Base-by-base conservation (phyloP, 2,113 vertebrate species). In the Psittacula cyanocephala region DNA sequence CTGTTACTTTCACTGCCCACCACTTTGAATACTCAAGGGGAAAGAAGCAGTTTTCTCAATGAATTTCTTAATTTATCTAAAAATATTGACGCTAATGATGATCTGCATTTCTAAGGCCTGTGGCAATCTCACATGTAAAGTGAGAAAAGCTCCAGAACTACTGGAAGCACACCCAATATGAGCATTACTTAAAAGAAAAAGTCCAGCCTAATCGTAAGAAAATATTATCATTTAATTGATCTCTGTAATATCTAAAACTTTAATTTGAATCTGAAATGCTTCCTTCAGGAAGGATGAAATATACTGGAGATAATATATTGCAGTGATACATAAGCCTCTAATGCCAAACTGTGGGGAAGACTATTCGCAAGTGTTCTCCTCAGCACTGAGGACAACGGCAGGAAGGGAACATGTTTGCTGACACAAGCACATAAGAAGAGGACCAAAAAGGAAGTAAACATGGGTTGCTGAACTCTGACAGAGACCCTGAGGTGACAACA, bases 171-270 rank as follows among this genome's bases (percentile, higher is more conserved):
- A 72, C 5, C n/a, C 65, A 81, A 23, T 9, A 53, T 11, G 5
- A 83, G 5, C 57, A 11, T 2, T 75, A 28, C 43, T 93, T 89
- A 50, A 85, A 85, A 91, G 47, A 52, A 96, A 94, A 89, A 90
- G 20, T 72, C 19, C 4, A 24, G 37, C 5, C 33, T 80, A 89
- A 85, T 72, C 5, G 35, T 44, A 15, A 82, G 44, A 53, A 92
- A 89, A 39, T 74, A 77, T 53, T 89, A 76, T 65, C 69, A 88
- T 89, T 89, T 89, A 92, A 93, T 87, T 92, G 74, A 85, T 77
- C 63, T 89, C 63, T 84, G 13, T 29, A 49, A 43, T 49, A 37
- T 77, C 67, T 72, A 65, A 87, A 92, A 86, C 13, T 89, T 92
- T 43, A 86, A 91, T 89, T 89, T 88, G 11, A 79, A 87, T 81